Percentiles rank a stretch among this genome's conserved stretches.
Conservation (phyloP, 2,113 vertebrate species). For the Tamias sibiricus region DNA sequence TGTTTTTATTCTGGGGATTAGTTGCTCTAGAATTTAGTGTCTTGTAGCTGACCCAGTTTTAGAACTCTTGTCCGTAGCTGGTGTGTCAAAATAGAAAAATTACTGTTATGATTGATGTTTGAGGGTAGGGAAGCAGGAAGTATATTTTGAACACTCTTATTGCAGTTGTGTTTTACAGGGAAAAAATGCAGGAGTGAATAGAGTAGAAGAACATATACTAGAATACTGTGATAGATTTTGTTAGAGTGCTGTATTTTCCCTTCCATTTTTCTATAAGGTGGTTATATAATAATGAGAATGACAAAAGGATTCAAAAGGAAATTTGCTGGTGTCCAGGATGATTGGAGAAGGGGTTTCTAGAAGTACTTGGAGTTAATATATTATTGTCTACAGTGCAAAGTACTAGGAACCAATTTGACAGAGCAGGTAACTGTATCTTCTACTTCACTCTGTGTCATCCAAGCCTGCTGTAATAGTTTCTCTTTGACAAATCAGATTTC, state of each 20-base stretch:
- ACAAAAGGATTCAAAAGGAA: conserved; percentile 17
- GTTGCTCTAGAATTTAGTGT: conserved; percentile 14
- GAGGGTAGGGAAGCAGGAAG: not conserved
- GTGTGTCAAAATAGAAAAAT: not conserved
- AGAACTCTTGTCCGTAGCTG: not conserved
- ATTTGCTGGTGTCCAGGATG: not conserved
- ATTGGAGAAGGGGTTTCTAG: not conserved
- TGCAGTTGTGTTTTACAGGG: not conserved
- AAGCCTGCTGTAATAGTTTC: not conserved
- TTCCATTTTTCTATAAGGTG: not conserved
- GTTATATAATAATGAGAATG: not conserved
- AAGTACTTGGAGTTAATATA: not conserved
- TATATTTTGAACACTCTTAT: not conserved
- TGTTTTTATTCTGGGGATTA: conserved; percentile 38
- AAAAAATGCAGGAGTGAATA: not conserved
- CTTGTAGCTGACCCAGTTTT: not conserved
- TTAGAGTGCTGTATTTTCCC: not conserved
- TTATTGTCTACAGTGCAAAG: not conserved
- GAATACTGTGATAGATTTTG: conserved; percentile 26
- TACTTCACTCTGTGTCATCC: not conserved
- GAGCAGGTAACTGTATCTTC: not conserved
- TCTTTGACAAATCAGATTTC: not conserved
- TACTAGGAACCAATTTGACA: not conserved
- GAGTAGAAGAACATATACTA: not conserved
- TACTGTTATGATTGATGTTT: not conserved